Conservation (phyloP, 2,888 invertebrate genomes). For the Steinernema carpocapsae region DNA sequence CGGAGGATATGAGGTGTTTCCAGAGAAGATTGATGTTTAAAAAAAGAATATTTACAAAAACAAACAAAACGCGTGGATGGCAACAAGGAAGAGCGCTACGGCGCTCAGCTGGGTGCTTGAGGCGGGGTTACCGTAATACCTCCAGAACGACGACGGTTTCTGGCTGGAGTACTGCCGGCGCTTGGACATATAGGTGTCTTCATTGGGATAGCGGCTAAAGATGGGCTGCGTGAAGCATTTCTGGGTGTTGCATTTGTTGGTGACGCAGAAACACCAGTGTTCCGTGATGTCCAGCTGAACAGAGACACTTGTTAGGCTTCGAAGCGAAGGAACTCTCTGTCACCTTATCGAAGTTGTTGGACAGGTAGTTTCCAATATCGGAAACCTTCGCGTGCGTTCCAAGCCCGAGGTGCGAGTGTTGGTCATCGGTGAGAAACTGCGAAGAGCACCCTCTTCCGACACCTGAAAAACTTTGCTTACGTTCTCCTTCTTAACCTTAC, state of each 20-base stretch:
- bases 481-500: no score
- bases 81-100: slow-evolving; percentile 12
- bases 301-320: not conserved
- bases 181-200: slow-evolving; percentile 37
- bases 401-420: slow-evolving; percentile 58
- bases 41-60: slow-evolving; percentile 16
- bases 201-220: slow-evolving; percentile 34
- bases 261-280: slow-evolving; percentile 66
- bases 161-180: slow-evolving; percentile 29
- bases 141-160: slow-evolving; percentile 14
- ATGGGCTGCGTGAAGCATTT: slow-evolving; percentile 42
- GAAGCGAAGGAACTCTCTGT: not conserved
- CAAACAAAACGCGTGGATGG: slow-evolving; percentile 25
- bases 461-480: slow-evolving; percentile 45
- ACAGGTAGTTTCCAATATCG: slow-evolving; percentile 57
- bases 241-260: slow-evolving; percentile 58
- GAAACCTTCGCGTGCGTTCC: slow-evolving; percentile 57
- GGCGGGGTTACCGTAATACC: slow-evolving; percentile 15
- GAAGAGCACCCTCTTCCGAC: slow-evolving; percentile 62
- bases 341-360: slow-evolving; percentile 63
- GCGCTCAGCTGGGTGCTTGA: not conserved
- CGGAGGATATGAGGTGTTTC: not conserved
- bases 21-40: slow-evolving; percentile 6
- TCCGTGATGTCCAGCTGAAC: slow-evolving; percentile 60
- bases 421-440: slow-evolving; percentile 61